phyloP scores from a whole-genome alignment of 2,797 vertebrate species.

The Salarias fasciatus region DNA sequence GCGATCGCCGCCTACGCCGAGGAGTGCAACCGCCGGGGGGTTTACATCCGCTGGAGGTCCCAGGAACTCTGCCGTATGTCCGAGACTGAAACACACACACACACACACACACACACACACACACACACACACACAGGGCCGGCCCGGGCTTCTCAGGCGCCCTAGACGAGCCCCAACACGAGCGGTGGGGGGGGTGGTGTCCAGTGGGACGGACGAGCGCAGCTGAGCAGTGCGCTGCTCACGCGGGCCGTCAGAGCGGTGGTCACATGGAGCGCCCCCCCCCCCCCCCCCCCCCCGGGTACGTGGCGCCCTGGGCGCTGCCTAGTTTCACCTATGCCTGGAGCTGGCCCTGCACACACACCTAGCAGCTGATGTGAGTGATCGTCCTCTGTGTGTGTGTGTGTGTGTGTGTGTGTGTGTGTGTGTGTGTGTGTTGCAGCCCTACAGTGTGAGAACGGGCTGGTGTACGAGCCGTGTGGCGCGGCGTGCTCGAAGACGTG shows the following conservation, averaged over 20 bases:
- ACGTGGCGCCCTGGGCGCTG: no score
- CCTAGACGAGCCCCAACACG: no score
- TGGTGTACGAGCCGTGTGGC: constrained; percentile 89
- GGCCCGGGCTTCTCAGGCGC: no score
- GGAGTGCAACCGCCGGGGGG: constrained; percentile 85
- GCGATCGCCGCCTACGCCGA: constrained; percentile 89
- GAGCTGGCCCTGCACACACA: constrained; percentile 87
- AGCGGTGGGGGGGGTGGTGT: no score
- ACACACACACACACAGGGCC: no score
- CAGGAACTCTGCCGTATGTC: constrained; percentile 93
- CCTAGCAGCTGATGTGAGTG: no score
- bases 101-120: not conserved
- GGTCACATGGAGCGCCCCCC: no score
- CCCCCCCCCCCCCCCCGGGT: no score
- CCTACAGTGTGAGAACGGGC: constrained; percentile 89
- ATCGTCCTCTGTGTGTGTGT: constrained; percentile 88
- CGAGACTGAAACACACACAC: not conserved
- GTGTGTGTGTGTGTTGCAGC: constrained; percentile 73
- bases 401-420: constrained; percentile 86
- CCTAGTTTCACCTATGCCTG: no score
- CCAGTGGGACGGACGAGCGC: no score
- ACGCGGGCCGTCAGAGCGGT: no score
- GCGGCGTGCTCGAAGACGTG: constrained; percentile 85
- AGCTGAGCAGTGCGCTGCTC: no score
- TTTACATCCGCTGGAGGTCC: constrained; percentile 88